phyloP scores from a whole-genome alignment of 2,797 vertebrate genomes.

The Pipistrellus pygmaeus region DNA sequence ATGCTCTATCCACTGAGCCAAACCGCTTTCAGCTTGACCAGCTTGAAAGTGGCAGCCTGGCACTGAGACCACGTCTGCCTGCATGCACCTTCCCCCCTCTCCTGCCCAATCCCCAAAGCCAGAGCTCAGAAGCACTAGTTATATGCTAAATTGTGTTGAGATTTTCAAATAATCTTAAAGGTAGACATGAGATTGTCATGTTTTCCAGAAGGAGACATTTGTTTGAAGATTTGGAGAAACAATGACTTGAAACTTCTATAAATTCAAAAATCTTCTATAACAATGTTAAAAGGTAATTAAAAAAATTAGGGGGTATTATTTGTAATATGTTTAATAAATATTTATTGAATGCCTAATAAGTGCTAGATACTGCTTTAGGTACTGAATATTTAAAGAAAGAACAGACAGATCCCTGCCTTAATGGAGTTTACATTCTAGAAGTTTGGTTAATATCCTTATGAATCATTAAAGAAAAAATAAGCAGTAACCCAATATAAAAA shows the following conservation, averaged over 20 bases:
- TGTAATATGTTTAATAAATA: neutral
- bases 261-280: constrained; percentile 1
- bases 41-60: neutral
- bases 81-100: neutral
- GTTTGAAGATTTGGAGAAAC: constrained; percentile 24
- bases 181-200: neutral
- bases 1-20: no score
- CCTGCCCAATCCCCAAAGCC: neutral
- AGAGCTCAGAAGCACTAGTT: neutral
- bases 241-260: constrained; percentile 9
- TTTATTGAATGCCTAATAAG: neutral
- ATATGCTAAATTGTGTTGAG: neutral
- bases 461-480: neutral
- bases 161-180: constrained; percentile 35
- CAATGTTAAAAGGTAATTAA: constrained; percentile 41
- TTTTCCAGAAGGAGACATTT: constrained; percentile 36
- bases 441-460: neutral
- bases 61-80: neutral
- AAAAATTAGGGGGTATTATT: neutral
- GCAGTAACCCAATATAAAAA: constrained; percentile 10
- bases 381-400: neutral
- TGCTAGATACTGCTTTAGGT: neutral
- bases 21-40: neutral
- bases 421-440: constrained; percentile 6
- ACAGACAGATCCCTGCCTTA: neutral